phyloP scores from a whole-genome alignment of 1,140 invertebrate genomes.

The Hetaerina americana region DNA sequence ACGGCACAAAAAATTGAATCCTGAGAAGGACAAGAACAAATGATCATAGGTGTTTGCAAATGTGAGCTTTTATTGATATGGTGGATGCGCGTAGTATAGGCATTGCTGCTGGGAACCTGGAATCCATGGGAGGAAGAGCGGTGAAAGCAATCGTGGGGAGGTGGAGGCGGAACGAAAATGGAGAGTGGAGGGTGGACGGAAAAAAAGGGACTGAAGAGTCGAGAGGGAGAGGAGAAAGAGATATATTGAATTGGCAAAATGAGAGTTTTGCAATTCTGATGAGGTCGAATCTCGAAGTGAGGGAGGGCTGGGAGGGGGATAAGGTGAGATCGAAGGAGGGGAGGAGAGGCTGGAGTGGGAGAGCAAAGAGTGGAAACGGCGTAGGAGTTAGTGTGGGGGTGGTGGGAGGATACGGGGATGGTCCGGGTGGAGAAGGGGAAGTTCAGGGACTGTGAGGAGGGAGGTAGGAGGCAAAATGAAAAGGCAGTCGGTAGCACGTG shows the following conservation, averaged over 20 bases:
- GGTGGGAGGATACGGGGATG: too few species aligned
- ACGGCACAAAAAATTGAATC: too few species aligned
- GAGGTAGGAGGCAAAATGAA: too few species aligned
- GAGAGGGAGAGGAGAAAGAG: background rate
- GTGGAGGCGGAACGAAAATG: background rate
- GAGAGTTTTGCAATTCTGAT: background rate
- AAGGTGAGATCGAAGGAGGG: background rate
- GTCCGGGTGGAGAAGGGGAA: too few species aligned
- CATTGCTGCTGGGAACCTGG: too few species aligned
- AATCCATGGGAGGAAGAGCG: background rate
- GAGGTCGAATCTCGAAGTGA: background rate
- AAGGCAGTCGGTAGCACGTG: too few species aligned
- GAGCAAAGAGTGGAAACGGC: background rate
- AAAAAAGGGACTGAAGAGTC: background rate
- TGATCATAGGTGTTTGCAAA: too few species aligned
- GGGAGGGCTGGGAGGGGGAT: background rate
- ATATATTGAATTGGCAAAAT: constrained; percentile 1
- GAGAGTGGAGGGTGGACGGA: background rate
- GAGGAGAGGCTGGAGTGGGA: background rate
- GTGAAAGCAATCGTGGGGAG: background rate
- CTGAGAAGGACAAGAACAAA: too few species aligned
- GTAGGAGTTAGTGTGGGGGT: too few species aligned
- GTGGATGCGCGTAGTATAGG: too few species aligned
- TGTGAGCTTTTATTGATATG: too few species aligned
- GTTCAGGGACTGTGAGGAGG: too few species aligned